Conservation (phyloP, 2,113 vertebrate species). For the Bothrops jararaca region DNA sequence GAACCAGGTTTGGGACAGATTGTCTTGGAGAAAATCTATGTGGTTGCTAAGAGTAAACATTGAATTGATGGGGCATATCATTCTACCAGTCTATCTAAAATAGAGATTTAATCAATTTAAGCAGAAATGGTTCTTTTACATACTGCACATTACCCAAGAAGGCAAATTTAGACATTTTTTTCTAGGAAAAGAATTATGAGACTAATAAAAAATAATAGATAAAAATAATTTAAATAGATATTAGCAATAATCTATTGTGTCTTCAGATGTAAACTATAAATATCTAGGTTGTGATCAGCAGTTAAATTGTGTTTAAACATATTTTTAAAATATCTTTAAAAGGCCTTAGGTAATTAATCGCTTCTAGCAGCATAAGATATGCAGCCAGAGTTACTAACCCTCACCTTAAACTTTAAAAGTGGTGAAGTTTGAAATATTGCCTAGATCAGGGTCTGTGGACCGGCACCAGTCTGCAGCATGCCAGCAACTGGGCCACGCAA, state of each 20-base stretch:
- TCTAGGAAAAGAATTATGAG: not conserved
- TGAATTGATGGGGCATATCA: not conserved
- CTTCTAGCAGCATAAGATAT: not conserved
- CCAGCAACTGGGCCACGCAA: too few relatives aligned
- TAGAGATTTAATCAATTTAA: not conserved
- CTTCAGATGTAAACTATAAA: not conserved
- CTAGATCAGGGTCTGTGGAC: not conserved
- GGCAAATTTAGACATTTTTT: not conserved
- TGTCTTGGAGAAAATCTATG: not conserved
- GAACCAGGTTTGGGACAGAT: not conserved
- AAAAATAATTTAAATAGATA: not conserved
- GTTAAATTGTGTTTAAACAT: not conserved
- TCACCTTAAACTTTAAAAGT: not conserved
- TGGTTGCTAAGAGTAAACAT: not conserved
- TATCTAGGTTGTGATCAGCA: not conserved
- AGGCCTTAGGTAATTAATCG: not conserved
- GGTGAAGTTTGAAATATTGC: not conserved
- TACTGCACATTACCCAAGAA: not conserved
- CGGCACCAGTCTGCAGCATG: too few relatives aligned
- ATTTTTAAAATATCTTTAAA: not conserved
- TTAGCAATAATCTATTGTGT: not conserved
- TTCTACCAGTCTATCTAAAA: too few relatives aligned
- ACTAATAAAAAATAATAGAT: not conserved
- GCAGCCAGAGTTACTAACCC: not conserved
- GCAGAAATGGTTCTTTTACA: not conserved